These are phyloP conservation scores for Rhizoglyphus robini DNA, from an alignment of 1,140 invertebrate genomes.

Conservation along the genomic window DNA sequence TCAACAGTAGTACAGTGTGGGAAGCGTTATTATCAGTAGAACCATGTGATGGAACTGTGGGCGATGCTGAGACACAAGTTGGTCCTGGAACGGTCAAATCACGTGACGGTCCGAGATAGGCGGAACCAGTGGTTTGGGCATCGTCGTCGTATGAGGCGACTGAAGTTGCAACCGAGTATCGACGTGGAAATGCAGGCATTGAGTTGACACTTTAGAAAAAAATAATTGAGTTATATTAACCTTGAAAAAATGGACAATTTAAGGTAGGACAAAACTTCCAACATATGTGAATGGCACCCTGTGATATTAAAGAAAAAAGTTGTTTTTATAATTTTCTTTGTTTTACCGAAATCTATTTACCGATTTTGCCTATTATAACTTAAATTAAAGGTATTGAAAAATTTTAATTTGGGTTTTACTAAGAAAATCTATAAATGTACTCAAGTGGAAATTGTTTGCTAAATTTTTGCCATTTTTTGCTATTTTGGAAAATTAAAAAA, in stretches of 20 bases:
- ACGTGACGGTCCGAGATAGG: not conserved
- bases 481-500: too few relatives aligned
- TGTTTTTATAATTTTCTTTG: too few relatives aligned
- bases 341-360: too few relatives aligned
- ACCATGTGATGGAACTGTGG: not conserved
- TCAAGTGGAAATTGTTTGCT: too few relatives aligned
- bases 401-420: too few relatives aligned
- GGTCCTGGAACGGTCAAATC: not conserved
- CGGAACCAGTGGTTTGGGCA: not conserved
- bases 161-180: not conserved
- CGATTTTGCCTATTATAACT: too few relatives aligned
- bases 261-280: not conserved
- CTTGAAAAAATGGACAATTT: not conserved
- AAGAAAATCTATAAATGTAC: too few relatives aligned
- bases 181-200: constrained; percentile 10
- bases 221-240: not conserved
- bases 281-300: too few relatives aligned
- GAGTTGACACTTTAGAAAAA: constrained; percentile 6
- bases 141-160: not conserved
- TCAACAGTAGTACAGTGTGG: not conserved
- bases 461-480: too few relatives aligned
- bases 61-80: not conserved
- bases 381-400: too few relatives aligned
- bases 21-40: not conserved
- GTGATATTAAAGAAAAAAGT: too few relatives aligned